A percentile compares a stretch with the other conserved stretches of the same genome.
Conservation (phyloP, 1,140 invertebrate genomes). For the Plodia interpunctella region DNA sequence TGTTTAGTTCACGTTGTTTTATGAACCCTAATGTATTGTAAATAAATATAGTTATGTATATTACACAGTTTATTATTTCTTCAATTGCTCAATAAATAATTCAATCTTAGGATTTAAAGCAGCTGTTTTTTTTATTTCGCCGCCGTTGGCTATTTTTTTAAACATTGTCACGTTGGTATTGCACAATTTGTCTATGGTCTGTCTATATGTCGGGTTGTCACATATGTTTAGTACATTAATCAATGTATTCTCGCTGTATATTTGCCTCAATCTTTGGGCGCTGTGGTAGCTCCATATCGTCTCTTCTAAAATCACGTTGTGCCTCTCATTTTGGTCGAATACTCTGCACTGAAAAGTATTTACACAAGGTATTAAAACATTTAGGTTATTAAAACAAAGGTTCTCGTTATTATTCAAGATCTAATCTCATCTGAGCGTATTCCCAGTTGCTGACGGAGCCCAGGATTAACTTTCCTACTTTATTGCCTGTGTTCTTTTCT, state of each 20-base stretch:
- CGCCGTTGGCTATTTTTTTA: constrained; percentile 18
- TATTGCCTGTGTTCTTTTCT: no score
- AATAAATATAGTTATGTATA: no score
- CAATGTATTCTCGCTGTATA: constrained; percentile 6
- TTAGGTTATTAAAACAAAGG: no score
- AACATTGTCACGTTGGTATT: constrained; percentile 32
- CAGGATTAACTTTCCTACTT: no score
- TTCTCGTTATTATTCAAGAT: no score
- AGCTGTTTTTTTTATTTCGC: constrained; percentile 8
- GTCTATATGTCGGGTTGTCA: constrained; percentile 22
- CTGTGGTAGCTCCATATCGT: constrained; percentile 41
- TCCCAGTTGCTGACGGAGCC: no score
- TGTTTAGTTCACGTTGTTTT: no score
- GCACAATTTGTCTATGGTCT: constrained; percentile 40
- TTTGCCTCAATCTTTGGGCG: constrained; percentile 25
- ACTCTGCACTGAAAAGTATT: constrained; percentile 50
- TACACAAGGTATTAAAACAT: no score
- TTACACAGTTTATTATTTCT: background rate
- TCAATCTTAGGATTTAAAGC: constrained; percentile 39
- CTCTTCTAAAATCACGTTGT: constrained; percentile 59
- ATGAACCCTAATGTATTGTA: no score
- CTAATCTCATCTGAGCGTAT: no score
- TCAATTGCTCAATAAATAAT: constrained; percentile 32
- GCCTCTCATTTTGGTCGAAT: constrained; percentile 63
- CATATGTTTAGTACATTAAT: constrained; percentile 12